Evolutionary conservation across 2,113 vertebrate genomes (phyloP), one percentile per base, ranked within the genome.

Genomic region (Pitta sordida): DNA sequence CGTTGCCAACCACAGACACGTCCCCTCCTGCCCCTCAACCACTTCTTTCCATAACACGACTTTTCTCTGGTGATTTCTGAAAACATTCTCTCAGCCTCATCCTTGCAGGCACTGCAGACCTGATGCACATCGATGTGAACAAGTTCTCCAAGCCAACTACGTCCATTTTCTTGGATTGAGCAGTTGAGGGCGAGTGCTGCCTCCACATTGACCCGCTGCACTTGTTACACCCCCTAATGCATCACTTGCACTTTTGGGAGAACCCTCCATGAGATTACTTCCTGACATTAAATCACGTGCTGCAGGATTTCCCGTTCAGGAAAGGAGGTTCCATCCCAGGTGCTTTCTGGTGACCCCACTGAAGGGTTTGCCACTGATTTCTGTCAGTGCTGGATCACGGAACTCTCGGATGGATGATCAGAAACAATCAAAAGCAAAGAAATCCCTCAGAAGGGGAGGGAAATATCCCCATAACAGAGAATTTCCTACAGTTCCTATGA

Each of bases 201-300:
- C 70, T 89, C 55, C 4, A 3, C 95, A 98, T 98, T 85, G 97
- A 98, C 97, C 96, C 16, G 62, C 71, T 84, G 63, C 41, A 95
- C 94, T 96, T 74, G 90, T 65, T 96, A 87, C 18, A 32, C 77
- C 73, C 51, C 81, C 91, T 96, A 96, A 97, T 97, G 97, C 91
- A 96, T 96, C 71, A 87, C 88, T 97, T 96, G 96, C 92, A 91
- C 97, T 95, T 95, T 86, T 91, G 97, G 97, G 97, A 97, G 97
- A 97, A 95, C 24, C 67, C 74, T 96, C 84, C 97, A 96, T 88
- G 97, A 90, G 95, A 97, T 97, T 97, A 95, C 71, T 32, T 76
- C 53, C 96, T 94, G 94, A 86, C 94, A 96, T 96, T 83, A 97
- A 98, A 96, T 88, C 92, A 97, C 30, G 7, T 86, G 91, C 79